phyloP scores from a whole-genome alignment of 2,888 invertebrate genomes.

The Theodoxus fluviatilis region DNA sequence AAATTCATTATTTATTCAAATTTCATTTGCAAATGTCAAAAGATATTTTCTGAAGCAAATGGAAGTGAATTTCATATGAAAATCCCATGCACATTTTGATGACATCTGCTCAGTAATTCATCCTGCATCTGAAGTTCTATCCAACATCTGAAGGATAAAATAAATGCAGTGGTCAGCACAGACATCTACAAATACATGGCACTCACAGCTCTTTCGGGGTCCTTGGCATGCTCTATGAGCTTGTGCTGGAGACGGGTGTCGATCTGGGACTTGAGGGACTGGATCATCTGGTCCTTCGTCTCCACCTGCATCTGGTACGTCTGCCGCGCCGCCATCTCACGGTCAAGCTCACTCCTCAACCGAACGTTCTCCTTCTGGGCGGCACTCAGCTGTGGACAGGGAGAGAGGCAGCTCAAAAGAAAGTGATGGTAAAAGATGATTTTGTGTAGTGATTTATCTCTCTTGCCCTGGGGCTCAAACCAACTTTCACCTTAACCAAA shows the following conservation, averaged over 20 bases:
- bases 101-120: neutral
- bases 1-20: too few species aligned
- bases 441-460: too few species aligned
- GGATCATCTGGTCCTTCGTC: conserved; percentile 59
- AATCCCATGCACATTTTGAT: neutral
- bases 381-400: conserved; percentile 47
- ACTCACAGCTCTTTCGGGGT: conserved; percentile 48
- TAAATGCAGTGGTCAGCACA: neutral
- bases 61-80: neutral
- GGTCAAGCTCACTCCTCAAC: conserved; percentile 56
- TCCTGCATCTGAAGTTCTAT: neutral
- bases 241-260: conserved; percentile 38
- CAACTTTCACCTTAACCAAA: too few species aligned
- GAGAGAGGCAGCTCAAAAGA: neutral
- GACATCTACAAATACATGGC: neutral
- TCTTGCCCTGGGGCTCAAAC: too few species aligned
- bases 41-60: neutral
- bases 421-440: neutral
- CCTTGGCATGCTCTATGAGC: conserved; percentile 42
- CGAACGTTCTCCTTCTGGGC: conserved; percentile 61
- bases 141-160: neutral
- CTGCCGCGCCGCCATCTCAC: conserved; percentile 55
- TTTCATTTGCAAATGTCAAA: too few species aligned
- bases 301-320: conserved; percentile 59
- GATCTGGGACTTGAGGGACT: conserved; percentile 50